These are phyloP conservation scores for Meloidogyne floridensis DNA, from an alignment of 1,140 invertebrate species.

Conservation along the genomic window DNA sequence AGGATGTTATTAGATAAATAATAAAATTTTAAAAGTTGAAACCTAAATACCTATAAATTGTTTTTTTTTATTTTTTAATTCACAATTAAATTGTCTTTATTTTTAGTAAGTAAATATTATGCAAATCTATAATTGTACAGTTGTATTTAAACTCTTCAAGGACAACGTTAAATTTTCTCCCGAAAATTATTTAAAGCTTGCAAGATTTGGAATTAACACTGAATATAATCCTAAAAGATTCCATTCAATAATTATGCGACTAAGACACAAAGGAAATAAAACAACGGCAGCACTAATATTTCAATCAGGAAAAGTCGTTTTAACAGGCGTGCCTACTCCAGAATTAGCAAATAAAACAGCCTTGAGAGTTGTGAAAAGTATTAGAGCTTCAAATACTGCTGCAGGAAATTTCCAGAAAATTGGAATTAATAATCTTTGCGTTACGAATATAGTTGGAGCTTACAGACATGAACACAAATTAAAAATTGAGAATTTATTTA, in stretches of 20 bases:
- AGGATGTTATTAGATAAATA: not conserved
- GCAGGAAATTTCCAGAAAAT: not conserved
- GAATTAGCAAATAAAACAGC: not conserved
- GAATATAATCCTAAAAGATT: too few species aligned
- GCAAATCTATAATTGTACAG: not conserved
- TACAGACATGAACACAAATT: not conserved
- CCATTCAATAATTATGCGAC: constrained; percentile 11
- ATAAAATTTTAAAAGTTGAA: too few species aligned
- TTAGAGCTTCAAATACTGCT: not conserved
- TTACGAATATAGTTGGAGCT: not conserved
- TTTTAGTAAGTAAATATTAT: not conserved
- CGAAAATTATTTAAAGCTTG: not conserved
- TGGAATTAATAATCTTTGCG: not conserved
- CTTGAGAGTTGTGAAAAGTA: not conserved
- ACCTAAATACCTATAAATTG: too few species aligned
- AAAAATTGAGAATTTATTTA: not conserved
- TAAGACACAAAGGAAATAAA: not conserved
- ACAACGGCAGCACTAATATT: too few species aligned
- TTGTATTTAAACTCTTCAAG: constrained; percentile 7
- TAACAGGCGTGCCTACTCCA: not conserved
- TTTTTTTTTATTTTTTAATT: not conserved
- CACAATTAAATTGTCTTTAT: not conserved
- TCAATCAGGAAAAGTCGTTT: not conserved
- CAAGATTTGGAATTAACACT: too few species aligned
- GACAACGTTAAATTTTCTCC: not conserved